phyloP scores from a whole-genome alignment of 2,797 vertebrate species.

The Parambassis ranga region DNA sequence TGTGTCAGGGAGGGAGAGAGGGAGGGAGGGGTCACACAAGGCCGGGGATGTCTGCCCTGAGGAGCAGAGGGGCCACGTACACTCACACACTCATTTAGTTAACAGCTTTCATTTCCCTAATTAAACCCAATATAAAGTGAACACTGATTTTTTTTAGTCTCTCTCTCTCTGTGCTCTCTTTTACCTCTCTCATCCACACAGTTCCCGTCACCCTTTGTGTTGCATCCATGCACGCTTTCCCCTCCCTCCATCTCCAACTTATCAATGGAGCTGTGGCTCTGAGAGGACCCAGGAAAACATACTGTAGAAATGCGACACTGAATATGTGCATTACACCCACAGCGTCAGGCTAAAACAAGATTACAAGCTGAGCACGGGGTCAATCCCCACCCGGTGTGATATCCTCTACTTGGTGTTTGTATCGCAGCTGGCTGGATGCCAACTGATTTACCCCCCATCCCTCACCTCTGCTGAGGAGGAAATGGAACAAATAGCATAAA shows the following conservation, averaged over 20 bases:
- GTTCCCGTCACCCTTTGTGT: neutral
- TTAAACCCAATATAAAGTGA: constrained; percentile 27
- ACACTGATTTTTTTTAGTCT: neutral
- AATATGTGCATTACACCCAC: neutral
- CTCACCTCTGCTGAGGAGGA: constrained; percentile 51
- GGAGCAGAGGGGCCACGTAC: constrained; percentile 24
- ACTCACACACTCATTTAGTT: constrained; percentile 28
- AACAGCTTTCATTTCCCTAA: constrained; percentile 63
- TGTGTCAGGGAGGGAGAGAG: neutral
- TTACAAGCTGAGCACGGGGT: constrained; percentile 11
- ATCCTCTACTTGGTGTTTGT: constrained; percentile 10
- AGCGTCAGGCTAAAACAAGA: constrained; percentile 17
- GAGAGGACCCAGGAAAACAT: neutral
- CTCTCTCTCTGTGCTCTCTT: neutral
- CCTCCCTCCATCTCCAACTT: neutral
- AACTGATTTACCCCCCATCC: constrained; percentile 49
- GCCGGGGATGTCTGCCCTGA: neutral
- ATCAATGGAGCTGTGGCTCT: constrained; percentile 11
- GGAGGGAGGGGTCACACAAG: neutral
- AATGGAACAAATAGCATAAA: constrained; percentile 54
- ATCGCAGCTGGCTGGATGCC: constrained; percentile 24
- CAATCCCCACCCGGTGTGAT: constrained; percentile 15
- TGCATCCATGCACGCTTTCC: neutral
- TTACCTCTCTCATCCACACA: neutral
- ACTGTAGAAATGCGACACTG: neutral